These are phyloP conservation scores for Agrochola macilenta DNA, from an alignment of 2,888 invertebrate species.

Conservation along the genomic window DNA sequence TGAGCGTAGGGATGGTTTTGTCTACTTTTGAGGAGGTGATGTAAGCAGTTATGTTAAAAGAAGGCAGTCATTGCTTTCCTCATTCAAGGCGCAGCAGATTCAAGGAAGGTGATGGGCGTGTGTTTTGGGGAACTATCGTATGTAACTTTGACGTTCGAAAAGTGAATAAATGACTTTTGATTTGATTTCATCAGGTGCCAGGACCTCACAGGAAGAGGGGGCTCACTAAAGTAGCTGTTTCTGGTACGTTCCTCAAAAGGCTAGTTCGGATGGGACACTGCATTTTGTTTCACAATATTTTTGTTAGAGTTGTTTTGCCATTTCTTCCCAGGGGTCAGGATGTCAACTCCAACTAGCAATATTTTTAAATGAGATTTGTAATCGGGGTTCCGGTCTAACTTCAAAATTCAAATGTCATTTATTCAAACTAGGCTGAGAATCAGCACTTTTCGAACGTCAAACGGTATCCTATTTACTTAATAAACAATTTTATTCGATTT, in stretches of 20 bases:
- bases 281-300: neutral
- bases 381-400: neutral
- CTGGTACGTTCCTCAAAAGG: neutral
- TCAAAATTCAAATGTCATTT: too few species aligned
- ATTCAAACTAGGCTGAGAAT: too few species aligned
- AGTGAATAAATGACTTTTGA: too few species aligned
- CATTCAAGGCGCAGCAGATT: neutral
- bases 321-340: neutral
- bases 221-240: neutral
- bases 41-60: neutral
- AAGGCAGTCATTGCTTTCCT: neutral
- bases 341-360: neutral
- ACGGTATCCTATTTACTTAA: neutral
- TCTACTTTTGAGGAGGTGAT: neutral
- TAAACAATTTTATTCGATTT: neutral
- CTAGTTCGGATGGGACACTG: neutral
- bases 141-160: too few species aligned
- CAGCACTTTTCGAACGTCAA: too few species aligned
- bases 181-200: too few species aligned
- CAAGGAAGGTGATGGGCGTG: too few species aligned
- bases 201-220: too few species aligned
- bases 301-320: neutral
- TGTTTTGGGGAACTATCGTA: too few species aligned
- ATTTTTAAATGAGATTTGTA: neutral
- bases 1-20: neutral